A percentile compares a stretch with the other conserved stretches of the same genome.
Evolutionary conservation across 2,888 invertebrate species (phyloP).

Genomic region (Patella ulyssiponensis): DNA sequence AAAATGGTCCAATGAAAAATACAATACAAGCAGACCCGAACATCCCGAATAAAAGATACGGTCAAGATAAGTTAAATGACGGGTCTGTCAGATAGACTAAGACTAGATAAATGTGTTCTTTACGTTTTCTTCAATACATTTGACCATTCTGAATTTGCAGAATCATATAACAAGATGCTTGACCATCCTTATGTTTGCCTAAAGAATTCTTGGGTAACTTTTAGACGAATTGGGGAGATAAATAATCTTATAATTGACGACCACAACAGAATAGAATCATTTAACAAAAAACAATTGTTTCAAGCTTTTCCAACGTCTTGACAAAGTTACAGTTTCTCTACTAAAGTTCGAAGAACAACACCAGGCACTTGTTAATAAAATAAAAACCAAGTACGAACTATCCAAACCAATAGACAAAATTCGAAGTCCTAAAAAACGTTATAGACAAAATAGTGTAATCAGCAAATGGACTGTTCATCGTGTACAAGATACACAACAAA

Average conservation of each 20-base stretch:
- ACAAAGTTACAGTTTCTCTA: background rate
- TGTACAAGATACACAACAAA: too few species aligned
- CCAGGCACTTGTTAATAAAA: background rate
- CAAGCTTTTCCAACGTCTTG: background rate
- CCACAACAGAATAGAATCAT: constrained; percentile 8
- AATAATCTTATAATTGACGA: background rate
- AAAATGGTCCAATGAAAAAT: background rate
- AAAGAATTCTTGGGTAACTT: background rate
- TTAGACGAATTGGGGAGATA: background rate
- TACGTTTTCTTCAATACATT: background rate
- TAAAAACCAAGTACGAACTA: too few species aligned
- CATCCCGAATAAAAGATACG: too few species aligned
- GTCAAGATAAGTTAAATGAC: too few species aligned
- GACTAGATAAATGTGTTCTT: background rate
- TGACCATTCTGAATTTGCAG: background rate
- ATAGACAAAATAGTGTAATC: too few species aligned
- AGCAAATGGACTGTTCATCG: too few species aligned
- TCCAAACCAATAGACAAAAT: too few species aligned
- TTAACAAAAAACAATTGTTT: background rate
- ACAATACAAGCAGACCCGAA: background rate
- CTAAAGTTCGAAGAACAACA: constrained; percentile 8
- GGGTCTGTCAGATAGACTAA: too few species aligned
- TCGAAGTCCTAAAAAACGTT: too few species aligned
- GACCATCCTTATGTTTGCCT: background rate
- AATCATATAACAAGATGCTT: background rate